phyloP scores from a whole-genome alignment of 92 coral and sea anemone genomes.

The Metridium senile region DNA sequence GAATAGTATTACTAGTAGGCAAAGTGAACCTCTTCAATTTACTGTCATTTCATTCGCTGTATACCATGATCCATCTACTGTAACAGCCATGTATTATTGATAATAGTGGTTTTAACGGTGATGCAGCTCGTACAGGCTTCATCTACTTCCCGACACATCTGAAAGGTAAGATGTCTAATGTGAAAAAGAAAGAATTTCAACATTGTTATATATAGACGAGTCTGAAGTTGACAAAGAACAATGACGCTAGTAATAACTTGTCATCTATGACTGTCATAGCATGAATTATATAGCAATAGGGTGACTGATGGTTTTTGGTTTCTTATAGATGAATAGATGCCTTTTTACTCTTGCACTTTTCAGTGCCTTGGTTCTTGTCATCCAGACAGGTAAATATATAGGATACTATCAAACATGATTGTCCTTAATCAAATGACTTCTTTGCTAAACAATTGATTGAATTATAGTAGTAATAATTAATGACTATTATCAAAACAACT shows the following conservation, averaged over 20 bases:
- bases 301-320: too few species aligned
- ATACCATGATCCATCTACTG: background rate
- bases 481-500: too few species aligned
- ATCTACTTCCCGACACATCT: background rate
- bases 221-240: too few species aligned
- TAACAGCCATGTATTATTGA: background rate
- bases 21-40: background rate
- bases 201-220: too few species aligned
- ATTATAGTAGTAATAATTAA: too few species aligned
- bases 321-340: background rate
- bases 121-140: background rate
- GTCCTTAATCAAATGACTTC: too few species aligned
- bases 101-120: background rate
- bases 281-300: too few species aligned
- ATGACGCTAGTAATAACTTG: too few species aligned
- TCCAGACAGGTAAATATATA: background rate
- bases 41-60: background rate
- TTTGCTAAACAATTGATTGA: too few species aligned
- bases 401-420: too few species aligned
- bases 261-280: too few species aligned
- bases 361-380: background rate
- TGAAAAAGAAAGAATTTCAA: too few species aligned
- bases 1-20: background rate
- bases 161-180: constrained; percentile 8
- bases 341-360: background rate